Evolutionary conservation across 2,113 vertebrate species (phyloP), one percentile per base, ranked within the genome.

Genomic region (Hippocampus abdominalis): DNA sequence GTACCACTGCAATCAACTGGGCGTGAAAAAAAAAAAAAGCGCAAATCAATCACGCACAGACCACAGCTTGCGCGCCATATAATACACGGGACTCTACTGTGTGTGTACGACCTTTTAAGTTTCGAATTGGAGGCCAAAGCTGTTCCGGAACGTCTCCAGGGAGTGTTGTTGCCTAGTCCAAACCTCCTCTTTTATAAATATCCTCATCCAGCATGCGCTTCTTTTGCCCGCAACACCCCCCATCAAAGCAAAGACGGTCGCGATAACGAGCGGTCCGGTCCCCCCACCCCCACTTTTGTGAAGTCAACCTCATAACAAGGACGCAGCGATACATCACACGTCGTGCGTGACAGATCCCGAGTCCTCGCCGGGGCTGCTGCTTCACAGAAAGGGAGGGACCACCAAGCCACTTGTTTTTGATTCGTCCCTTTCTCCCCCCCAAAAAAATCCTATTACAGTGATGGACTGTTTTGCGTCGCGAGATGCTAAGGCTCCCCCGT

Each of bases 191-290:
- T 85, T 79, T 75, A 70, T 77, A 78, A 87, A 83, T 81, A 79
- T 72, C 54, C 72, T 81, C 76, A 70, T 77, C 54, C 71, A 63
- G 68, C 76, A 67, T 44, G 69, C 73, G 64, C 3, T 75, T 69
- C 73, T 66, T 72, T 76, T 75, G 76, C 75, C 79, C 75, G 67
- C 8, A 44, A 80, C 79, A 64, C 8, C 77, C 77, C 75, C 76
- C 78, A 81, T 90, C 86, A 90, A 88, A 90, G 86, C 63, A 36
- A 54, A 85, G 79, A 87, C 83, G 21, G 68, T 75, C 70, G 27
- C 25, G 81, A 88, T 89, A 90, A 87, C 78, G 76, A 90, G 86
- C 82, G 82, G 78, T 86, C 81, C 85, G n/a, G n/a, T n/a, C 81
- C 63, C 25, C 78, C 86, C 82, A 73, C 81, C 85, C 79, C 27